Evolutionary conservation across 2,888 invertebrate genomes (phyloP).

Genomic region (Clusia tigrina): DNA sequence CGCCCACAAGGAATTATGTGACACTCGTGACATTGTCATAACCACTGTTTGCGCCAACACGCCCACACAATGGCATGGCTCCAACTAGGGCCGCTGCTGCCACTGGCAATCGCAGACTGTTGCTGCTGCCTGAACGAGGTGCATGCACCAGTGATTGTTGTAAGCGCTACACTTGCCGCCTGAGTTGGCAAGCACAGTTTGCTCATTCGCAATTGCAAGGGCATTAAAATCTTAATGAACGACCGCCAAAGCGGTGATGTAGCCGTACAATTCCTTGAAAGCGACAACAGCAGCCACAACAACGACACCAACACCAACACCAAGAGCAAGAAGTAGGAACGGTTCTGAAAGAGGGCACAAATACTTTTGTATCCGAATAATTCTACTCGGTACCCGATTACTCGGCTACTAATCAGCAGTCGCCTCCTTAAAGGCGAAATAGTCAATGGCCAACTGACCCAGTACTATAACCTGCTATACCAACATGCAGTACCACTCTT

Average conservation of each 20-base stretch:
- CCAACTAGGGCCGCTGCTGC: not conserved
- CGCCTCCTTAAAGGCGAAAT: too few species aligned
- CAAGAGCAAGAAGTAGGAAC: too few species aligned
- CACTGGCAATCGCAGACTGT: not conserved
- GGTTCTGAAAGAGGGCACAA: too few species aligned
- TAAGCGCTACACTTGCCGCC: not conserved
- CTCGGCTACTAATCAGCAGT: too few species aligned
- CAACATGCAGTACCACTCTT: too few species aligned
- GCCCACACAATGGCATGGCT: not conserved
- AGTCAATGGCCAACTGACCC: too few species aligned
- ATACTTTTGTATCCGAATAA: too few species aligned
- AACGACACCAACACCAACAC: not conserved
- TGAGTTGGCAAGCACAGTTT: not conserved
- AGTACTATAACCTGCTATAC: too few species aligned
- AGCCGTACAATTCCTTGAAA: not conserved
- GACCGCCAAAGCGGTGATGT: not conserved
- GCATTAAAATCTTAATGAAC: not conserved
- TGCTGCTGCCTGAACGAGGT: not conserved
- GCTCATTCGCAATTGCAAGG: not conserved
- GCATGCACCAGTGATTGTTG: not conserved
- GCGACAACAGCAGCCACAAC: not conserved
- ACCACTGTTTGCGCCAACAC: not conserved
- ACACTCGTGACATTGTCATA: slow-evolving; percentile 2
- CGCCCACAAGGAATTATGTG: not conserved
- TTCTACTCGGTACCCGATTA: too few species aligned